phyloP scores from a whole-genome alignment of 2,888 invertebrate species.

The Tenthredo livida region DNA sequence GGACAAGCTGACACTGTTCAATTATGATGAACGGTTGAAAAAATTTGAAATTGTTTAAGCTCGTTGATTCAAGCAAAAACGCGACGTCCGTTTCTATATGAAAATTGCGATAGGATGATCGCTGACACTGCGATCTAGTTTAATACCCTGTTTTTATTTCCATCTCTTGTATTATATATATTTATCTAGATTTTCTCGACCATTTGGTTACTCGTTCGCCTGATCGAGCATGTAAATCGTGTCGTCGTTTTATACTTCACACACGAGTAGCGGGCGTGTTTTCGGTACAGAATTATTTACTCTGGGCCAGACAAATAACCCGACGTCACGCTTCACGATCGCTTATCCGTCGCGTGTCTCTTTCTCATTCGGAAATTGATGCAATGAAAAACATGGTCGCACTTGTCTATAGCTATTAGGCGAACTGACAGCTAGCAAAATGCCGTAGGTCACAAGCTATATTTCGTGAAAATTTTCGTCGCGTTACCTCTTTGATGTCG shows the following conservation, averaged over 20 bases:
- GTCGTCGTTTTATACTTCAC: constrained; percentile 16
- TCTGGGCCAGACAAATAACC: constrained; percentile 35
- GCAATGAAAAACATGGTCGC: constrained; percentile 32
- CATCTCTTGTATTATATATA: neutral
- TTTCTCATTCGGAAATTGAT: constrained; percentile 36
- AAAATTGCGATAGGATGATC: constrained; percentile 1
- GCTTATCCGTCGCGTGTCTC: constrained; percentile 42
- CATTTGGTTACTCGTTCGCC: constrained; percentile 34
- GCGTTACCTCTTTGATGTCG: neutral
- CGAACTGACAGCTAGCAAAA: constrained; percentile 14
- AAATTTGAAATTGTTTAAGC: neutral
- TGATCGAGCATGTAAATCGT: constrained; percentile 29
- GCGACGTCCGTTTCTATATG: neutral
- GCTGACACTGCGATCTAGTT: constrained; percentile 1
- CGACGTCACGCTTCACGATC: constrained; percentile 44
- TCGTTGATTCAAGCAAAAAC: neutral
- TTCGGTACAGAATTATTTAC: constrained; percentile 37
- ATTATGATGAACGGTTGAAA: neutral
- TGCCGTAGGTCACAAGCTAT: neutral
- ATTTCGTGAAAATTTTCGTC: constrained; percentile 18
- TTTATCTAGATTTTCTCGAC: constrained; percentile 12
- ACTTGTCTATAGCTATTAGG: constrained; percentile 20
- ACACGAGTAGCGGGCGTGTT: constrained; percentile 34
- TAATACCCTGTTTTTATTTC: constrained; percentile 4
- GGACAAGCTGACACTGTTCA: neutral